Evolutionary conservation across 2,113 vertebrate genomes (phyloP).

Genomic region (Psilopsiagon aymara): DNA sequence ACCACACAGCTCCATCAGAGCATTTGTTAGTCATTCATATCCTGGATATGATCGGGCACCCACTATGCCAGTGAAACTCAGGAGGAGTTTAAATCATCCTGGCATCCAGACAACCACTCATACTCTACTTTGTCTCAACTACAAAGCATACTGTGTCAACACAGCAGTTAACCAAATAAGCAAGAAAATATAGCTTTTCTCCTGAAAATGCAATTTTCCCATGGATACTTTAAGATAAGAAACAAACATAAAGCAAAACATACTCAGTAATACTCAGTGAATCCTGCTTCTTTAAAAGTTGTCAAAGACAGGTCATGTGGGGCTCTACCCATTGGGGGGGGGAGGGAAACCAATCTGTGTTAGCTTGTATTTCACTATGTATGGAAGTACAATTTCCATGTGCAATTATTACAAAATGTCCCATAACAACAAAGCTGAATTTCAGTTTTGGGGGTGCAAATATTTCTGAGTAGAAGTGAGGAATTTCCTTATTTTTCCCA

Average conservation of each 20-base stretch:
- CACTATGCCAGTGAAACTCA: background rate
- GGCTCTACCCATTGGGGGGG: background rate
- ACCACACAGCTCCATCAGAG: background rate
- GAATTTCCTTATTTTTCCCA: background rate
- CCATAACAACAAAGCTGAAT: background rate
- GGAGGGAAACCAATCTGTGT: fast-evolving
- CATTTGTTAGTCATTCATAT: background rate
- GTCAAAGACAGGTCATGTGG: background rate
- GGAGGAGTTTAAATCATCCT: background rate
- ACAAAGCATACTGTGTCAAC: background rate
- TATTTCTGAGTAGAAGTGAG: background rate
- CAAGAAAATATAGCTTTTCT: background rate
- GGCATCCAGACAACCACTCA: background rate
- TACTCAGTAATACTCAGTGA: constrained; percentile 16
- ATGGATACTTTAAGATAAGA: background rate
- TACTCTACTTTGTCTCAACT: background rate
- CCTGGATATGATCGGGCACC: background rate
- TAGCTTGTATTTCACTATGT: background rate
- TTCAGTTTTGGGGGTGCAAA: background rate
- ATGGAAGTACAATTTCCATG: background rate
- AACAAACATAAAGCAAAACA: constrained; percentile 31
- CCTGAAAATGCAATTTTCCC: background rate
- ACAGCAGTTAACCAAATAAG: background rate
- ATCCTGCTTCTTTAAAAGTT: background rate
- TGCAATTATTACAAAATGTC: background rate